Conservation (phyloP, 2,797 vertebrate species). For the Allobates femoralis region DNA sequence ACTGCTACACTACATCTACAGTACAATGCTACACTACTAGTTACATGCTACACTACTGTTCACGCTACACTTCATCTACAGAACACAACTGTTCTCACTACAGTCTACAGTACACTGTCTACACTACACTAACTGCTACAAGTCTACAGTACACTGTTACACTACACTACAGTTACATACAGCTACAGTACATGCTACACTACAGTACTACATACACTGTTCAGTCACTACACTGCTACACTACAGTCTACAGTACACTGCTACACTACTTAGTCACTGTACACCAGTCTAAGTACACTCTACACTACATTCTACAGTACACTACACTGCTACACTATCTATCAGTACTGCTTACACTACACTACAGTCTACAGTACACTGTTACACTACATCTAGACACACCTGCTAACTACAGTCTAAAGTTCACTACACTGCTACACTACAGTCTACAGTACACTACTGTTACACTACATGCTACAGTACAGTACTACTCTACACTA, state of each 20-base stretch:
- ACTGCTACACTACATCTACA: too few species aligned
- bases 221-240: background rate
- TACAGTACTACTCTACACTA: too few species aligned
- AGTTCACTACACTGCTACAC: too few species aligned
- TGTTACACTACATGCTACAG: too few species aligned
- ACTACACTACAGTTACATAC: background rate
- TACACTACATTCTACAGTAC: background rate
- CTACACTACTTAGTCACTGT: background rate
- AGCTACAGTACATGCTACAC: background rate
- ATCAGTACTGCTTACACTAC: too few species aligned
- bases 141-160: background rate
- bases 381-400: too few species aligned
- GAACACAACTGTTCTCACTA: background rate
- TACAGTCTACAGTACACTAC: too few species aligned
- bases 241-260: background rate
- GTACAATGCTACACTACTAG: too few species aligned
- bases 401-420: too few species aligned
- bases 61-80: background rate
- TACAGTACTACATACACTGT: background rate
- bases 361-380: too few species aligned
- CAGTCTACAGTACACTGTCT: background rate
- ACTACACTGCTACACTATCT: background rate
- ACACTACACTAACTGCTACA: background rate
- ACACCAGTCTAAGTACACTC: too few species aligned
- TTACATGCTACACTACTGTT: too few species aligned